Evolutionary conservation across 2,797 vertebrate species (phyloP).

Genomic region (Muscicapa comitata): DNA sequence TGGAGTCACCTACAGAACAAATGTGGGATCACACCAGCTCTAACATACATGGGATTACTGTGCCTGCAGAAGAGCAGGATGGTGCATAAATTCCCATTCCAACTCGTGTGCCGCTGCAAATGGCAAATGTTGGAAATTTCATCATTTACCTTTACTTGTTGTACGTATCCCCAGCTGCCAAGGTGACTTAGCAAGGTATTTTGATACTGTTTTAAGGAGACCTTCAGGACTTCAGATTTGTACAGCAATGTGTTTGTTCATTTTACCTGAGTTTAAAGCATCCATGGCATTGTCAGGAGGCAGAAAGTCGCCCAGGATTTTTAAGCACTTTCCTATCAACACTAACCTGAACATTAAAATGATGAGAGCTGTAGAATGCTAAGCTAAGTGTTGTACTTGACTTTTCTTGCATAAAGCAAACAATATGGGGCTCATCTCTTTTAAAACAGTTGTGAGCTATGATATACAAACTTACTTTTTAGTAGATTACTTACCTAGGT

Average conservation of each 20-base stretch:
- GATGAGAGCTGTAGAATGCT: not conserved
- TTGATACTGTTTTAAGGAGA: not conserved
- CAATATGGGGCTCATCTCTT: not conserved
- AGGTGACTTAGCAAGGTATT: not conserved
- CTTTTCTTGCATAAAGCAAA: not conserved
- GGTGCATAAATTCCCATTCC: not conserved
- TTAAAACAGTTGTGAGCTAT: not conserved
- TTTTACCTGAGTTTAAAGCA: not conserved
- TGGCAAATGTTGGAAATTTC: not conserved
- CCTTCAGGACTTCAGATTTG: not conserved
- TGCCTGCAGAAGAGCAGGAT: not conserved
- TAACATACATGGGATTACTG: not conserved
- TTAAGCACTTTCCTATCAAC: not conserved
- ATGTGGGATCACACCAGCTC: not conserved
- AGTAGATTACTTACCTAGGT: not conserved
- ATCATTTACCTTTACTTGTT: not conserved
- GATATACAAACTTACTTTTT: not conserved
- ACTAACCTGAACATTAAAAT: not conserved
- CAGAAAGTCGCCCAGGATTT: not conserved
- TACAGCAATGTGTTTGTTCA: not conserved
- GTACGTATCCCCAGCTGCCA: not conserved
- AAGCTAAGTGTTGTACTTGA: not conserved
- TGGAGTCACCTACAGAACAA: not conserved
- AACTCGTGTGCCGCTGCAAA: fast-evolving
- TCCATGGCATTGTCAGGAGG: not conserved